Evolutionary conservation across 2,888 invertebrate species (phyloP).

Genomic region (Augiades crinisus): DNA sequence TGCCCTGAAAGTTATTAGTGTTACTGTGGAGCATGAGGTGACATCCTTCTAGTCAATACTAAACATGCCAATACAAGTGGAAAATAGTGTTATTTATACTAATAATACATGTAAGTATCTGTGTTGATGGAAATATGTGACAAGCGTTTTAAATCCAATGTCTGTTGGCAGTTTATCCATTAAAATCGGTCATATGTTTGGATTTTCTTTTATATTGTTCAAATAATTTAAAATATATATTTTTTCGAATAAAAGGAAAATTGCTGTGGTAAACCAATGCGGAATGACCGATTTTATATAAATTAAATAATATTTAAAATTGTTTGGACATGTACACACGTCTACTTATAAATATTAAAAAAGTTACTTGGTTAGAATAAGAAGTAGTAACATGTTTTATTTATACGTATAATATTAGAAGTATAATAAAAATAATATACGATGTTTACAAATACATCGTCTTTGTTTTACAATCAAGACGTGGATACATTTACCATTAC

Average conservation of each 20-base stretch:
- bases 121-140: neutral
- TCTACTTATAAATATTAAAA: neutral
- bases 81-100: conserved; percentile 69
- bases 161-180: neutral
- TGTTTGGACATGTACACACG: too few species aligned
- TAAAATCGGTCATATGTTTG: neutral
- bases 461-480: neutral
- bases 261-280: too few species aligned
- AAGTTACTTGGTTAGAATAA: too few species aligned
- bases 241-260: too few species aligned
- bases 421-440: neutral
- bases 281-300: neutral
- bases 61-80: conserved; percentile 76
- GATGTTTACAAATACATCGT: neutral
- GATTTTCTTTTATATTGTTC: too few species aligned
- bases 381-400: neutral
- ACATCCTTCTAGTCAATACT: conserved; percentile 39
- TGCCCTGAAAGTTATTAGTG: conserved; percentile 24
- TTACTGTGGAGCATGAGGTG: conserved; percentile 42
- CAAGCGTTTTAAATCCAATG: neutral
- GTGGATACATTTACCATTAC: conserved; percentile 14
- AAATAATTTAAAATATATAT: too few species aligned
- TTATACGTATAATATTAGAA: neutral
- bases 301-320: neutral
- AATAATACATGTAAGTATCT: conserved; percentile 70